These are phyloP conservation scores for Drosophila peninsularis DNA, from an alignment of 2,888 invertebrate genomes.

Conservation along the genomic window DNA sequence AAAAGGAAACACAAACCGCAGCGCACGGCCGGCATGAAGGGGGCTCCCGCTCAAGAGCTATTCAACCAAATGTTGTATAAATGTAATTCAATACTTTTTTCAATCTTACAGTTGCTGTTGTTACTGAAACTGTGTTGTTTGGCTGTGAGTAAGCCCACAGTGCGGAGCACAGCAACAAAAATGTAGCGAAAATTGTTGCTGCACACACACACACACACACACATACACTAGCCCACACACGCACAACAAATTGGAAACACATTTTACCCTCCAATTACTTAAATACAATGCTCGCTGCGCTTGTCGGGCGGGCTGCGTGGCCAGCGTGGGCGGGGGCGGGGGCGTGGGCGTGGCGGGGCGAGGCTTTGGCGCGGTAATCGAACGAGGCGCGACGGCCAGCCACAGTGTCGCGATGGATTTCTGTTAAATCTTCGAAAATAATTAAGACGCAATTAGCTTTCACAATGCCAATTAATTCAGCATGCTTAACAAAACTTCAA, in stretches of 20 bases:
- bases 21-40: slow-evolving; percentile 31
- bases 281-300: slow-evolving; percentile 60
- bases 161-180: slow-evolving; percentile 17
- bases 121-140: slow-evolving; percentile 13
- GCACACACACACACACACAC: slow-evolving; percentile 11
- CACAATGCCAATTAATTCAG: slow-evolving; percentile 15
- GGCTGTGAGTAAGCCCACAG: slow-evolving; percentile 31
- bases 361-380: not conserved
- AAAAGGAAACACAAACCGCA: slow-evolving; percentile 76
- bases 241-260: slow-evolving; percentile 76
- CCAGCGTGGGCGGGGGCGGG: not conserved
- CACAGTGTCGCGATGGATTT: slow-evolving; percentile 23
- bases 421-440: slow-evolving; percentile 9
- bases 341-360: not conserved
- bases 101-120: slow-evolving; percentile 57
- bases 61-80: slow-evolving; percentile 78
- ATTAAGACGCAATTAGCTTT: slow-evolving; percentile 23
- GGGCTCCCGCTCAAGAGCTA: slow-evolving; percentile 53
- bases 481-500: not conserved
- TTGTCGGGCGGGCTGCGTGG: not conserved
- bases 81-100: slow-evolving; percentile 80
- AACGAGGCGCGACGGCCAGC: not conserved
- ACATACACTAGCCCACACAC: slow-evolving; percentile 10
- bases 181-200: slow-evolving; percentile 38
- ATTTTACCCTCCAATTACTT: slow-evolving; percentile 80